Base-by-base conservation (phyloP, 2,888 invertebrate genomes). In the Acronicta leporina region DNA sequence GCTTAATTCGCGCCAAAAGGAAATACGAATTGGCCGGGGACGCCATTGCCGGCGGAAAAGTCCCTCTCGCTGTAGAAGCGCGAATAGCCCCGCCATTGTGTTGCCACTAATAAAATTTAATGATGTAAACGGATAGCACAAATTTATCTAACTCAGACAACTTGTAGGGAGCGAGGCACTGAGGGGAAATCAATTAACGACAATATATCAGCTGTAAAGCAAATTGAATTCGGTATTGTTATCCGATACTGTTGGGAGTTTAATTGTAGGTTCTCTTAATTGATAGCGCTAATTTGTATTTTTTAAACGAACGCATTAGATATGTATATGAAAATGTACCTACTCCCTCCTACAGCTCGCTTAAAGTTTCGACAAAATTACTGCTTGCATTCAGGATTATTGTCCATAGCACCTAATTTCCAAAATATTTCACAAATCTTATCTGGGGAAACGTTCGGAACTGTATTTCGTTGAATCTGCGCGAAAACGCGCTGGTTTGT, bases 51-150 rank as follows among this genome's bases (percentile, higher is more conserved):
- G 82, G 81, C 87, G 87, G 91, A 90, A 92, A 90, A 89, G 87
- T 90, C 89, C 87, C 92, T 92, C 87, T 86, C 84, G 78, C 80
- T 56, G 61, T 79, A 84, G 84, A 87, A 83, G 82, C 84, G 83
- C 87, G 85, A 82, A 89, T 87, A 80, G 87, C 83, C 73, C 75
- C 75, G 73, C 88, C 78, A 90, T 94, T 94, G 92, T 92, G 84
- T 89, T 88, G 87, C 87, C 87, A 88, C 91, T 92, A 93, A 93
- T 94, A 94, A 94, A 94, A 94, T 92, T 92, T 93, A 93, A 94
- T 94, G 92, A 92, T 92, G 92, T 94, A 94, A 94, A 93, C 92
- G 92, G 92, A 94, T 93, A 94, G 89, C 91, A 88, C 87, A 88
- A 92, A 92, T 92, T 91, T 90, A 92, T 92, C 89, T 91, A 87